phyloP scores from a whole-genome alignment of 2,888 invertebrate species.

The Galeruca laticollis region DNA sequence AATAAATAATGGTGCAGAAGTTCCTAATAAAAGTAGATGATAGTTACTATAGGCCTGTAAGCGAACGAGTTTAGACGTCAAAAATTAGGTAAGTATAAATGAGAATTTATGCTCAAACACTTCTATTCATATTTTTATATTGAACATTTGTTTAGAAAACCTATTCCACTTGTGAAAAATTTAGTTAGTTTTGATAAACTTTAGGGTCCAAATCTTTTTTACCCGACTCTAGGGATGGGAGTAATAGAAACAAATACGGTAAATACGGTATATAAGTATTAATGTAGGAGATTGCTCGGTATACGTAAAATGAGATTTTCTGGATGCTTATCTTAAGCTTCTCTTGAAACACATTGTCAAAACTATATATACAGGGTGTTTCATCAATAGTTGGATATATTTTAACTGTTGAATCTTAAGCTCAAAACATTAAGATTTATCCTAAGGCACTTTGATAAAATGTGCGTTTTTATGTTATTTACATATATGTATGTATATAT shows the following conservation, averaged over 20 bases:
- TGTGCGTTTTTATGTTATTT: too few species aligned
- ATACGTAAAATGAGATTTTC: slow-evolving; percentile 23
- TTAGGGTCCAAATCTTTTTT: slow-evolving; percentile 46
- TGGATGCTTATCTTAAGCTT: neutral
- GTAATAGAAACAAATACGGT: slow-evolving; percentile 42
- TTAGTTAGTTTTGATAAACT: slow-evolving; percentile 42
- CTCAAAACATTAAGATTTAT: too few species aligned
- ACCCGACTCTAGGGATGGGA: slow-evolving; percentile 45
- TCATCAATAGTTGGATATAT: too few species aligned
- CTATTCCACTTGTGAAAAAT: slow-evolving; percentile 35
- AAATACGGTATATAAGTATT: slow-evolving; percentile 37
- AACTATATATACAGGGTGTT: too few species aligned
- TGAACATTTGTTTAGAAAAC: slow-evolving; percentile 30
- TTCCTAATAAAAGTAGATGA: slow-evolving; percentile 27
- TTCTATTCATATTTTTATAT: slow-evolving; percentile 44
- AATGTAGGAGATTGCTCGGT: slow-evolving; percentile 30
- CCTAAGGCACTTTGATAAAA: too few species aligned
- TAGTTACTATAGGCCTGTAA: slow-evolving; percentile 12
- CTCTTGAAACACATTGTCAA: slow-evolving; percentile 7
- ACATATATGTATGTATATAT: too few species aligned
- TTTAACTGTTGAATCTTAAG: too few species aligned
- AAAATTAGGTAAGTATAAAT: slow-evolving; percentile 32
- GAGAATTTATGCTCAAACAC: slow-evolving; percentile 41
- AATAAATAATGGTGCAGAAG: slow-evolving; percentile 25
- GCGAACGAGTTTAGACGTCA: slow-evolving; percentile 23